Base-by-base conservation (phyloP, 2,797 vertebrate genomes). In the Sebastes diploproa region DNA sequence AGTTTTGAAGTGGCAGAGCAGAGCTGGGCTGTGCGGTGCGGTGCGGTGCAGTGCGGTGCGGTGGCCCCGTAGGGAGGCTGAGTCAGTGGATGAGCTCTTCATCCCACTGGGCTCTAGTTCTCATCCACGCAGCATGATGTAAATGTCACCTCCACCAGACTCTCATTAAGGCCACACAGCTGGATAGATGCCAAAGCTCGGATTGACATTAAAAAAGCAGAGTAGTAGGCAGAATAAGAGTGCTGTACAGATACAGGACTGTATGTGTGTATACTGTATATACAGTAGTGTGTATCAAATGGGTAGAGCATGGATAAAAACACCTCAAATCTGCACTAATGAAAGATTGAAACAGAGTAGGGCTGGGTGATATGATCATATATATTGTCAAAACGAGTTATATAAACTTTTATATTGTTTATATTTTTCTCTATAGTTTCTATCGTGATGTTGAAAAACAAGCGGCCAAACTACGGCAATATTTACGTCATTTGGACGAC, bases 141-240 rank as follows among this genome's bases (percentile, higher is more conserved):
- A 93, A 95, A 95, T 92, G 92, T 92, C 94, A 94, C 80, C 87
- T 86, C 89, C 81, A 56, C 58, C 78, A 88, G 27, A 69, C 80
- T 83, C 82, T 92, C 85, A 84, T 92, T 90, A 91, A 87, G 52
- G 76, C 71, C 84, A 65, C 77, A 16, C 81, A 76, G 85, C 79
- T 75, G 91, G 90, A 86, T 32, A 23, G 23, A 62, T 6, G 79
- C 81, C 83, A 75, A 67, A 74, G 82, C 76, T 23, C 4, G 72
- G 81, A 66, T 13, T 82, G 82, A 88, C 82, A 81, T 88, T 72
- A 75, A 86, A 68, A 72, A 34, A 69, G 32, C 25, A 36, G 36
- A 75, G 42, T n/a, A 8, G 22, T 23, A 27, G 16, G 34, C 50
- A 36, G 25, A 18, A 72, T 23, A 4, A n/a, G 1, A 79, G 13